These are phyloP conservation scores for Thumatha senex DNA, from an alignment of 2,888 invertebrate genomes.

Conservation along the genomic window DNA sequence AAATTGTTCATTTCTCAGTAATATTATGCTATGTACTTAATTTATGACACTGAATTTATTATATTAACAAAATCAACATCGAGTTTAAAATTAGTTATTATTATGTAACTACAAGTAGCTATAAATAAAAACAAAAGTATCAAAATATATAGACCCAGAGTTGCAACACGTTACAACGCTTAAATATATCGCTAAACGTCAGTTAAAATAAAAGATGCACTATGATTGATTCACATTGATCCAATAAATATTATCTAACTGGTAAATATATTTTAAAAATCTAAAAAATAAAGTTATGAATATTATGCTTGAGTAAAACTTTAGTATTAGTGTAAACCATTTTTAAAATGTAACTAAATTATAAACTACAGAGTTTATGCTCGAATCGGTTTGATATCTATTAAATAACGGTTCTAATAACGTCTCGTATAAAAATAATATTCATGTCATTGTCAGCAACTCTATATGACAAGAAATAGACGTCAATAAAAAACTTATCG, in stretches of 20 bases:
- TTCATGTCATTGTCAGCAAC: neutral
- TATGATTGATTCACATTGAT: too few relatives aligned
- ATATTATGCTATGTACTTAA: too few relatives aligned
- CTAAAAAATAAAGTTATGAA: too few relatives aligned
- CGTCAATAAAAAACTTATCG: neutral
- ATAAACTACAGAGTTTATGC: neutral
- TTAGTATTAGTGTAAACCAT: too few relatives aligned
- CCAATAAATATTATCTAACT: too few relatives aligned
- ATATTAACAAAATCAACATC: neutral
- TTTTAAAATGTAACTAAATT: neutral
- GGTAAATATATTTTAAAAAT: too few relatives aligned
- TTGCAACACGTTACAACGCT: neutral
- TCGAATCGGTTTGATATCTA: too few relatives aligned
- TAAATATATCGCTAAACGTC: too few relatives aligned
- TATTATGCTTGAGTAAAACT: too few relatives aligned
- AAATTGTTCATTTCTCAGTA: too few relatives aligned
- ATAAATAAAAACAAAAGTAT: conserved; percentile 2
- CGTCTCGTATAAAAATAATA: neutral
- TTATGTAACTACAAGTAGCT: neutral
- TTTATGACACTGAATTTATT: neutral
- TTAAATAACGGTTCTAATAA: neutral
- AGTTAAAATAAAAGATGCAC: too few relatives aligned
- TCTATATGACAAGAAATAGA: neutral
- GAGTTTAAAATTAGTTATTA: neutral
- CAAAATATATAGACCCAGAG: conserved; percentile 1